A percentile compares a stretch with the other conserved stretches of the same genome.
phyloP scores from a whole-genome alignment of 1,140 invertebrate species.

The Ectropis grisescens region DNA sequence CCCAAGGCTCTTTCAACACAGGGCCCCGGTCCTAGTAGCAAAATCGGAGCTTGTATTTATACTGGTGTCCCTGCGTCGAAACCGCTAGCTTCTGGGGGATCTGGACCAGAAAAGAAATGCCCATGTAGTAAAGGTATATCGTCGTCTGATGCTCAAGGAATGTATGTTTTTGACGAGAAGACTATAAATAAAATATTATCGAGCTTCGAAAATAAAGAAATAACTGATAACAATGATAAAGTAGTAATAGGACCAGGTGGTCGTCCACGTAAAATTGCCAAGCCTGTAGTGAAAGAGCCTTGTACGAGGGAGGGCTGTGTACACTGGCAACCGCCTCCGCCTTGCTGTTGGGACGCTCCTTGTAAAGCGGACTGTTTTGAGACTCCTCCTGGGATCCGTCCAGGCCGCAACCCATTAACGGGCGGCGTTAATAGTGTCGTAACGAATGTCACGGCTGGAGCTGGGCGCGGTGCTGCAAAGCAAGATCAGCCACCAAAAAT shows the following conservation, averaged over 20 bases:
- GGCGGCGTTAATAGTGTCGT: constrained; percentile 13
- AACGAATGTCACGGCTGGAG: no score
- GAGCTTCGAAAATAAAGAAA: constrained; percentile 32
- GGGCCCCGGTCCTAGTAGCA: constrained; percentile 1
- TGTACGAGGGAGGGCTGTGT: constrained; percentile 41
- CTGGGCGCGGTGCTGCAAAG: neutral
- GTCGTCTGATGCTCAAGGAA: constrained; percentile 2
- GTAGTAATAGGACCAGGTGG: constrained; percentile 15
- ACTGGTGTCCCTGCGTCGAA: neutral
- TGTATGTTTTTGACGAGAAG: constrained; percentile 30
- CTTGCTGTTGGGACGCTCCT: constrained; percentile 40
- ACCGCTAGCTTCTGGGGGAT: neutral
- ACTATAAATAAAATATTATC: constrained; percentile 24
- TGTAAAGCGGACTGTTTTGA: constrained; percentile 52
- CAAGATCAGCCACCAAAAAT: no score
- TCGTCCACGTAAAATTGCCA: constrained; percentile 16
- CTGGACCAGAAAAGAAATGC: constrained; percentile 4
- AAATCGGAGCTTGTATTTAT: neutral
- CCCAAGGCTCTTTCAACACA: constrained; percentile 1
- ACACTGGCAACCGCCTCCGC: constrained; percentile 42
- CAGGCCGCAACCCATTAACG: constrained; percentile 24
- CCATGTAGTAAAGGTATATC: constrained; percentile 5
- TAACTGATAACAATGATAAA: constrained; percentile 8
- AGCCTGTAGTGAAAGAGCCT: constrained; percentile 21
- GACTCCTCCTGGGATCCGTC: constrained; percentile 25